A percentile compares a stretch with the other conserved stretches of the same genome.
Evolutionary conservation across 2,797 vertebrate species (phyloP).

Genomic region (Protosalanx chinensis): DNA sequence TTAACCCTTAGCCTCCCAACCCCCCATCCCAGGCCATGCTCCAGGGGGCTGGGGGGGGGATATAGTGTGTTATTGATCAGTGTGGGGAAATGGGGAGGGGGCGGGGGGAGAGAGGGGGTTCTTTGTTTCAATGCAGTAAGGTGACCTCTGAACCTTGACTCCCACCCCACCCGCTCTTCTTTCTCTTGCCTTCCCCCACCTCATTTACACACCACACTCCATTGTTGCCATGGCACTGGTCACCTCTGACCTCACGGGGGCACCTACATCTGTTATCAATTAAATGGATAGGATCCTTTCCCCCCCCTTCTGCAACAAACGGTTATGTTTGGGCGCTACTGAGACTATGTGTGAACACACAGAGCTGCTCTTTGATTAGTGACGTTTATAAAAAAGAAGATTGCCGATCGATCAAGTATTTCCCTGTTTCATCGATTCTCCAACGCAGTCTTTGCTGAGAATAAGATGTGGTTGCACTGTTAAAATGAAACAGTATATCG

Average conservation of each 20-base stretch:
- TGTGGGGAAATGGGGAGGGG: slow-evolving; percentile 35
- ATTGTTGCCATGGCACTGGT: slow-evolving; percentile 65
- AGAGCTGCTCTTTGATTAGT: slow-evolving; percentile 13
- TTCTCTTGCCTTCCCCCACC: slow-evolving; percentile 37
- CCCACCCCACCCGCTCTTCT: slow-evolving; percentile 43
- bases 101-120: slow-evolving; percentile 46
- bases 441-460: no score
- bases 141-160: slow-evolving; percentile 68
- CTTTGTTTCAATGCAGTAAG: slow-evolving; percentile 68
- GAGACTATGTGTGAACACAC: slow-evolving; percentile 37
- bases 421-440: no score
- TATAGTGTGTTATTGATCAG: slow-evolving; percentile 58
- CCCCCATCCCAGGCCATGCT: slow-evolving; percentile 20
- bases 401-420: neutral
- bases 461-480: no score
- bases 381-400: neutral
- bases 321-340: slow-evolving; percentile 20
- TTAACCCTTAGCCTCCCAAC: slow-evolving; percentile 16
- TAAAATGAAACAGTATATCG: neutral
- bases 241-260: slow-evolving; percentile 71
- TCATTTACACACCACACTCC: slow-evolving; percentile 61
- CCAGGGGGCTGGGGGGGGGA: slow-evolving; percentile 27
- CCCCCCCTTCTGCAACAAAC: slow-evolving; percentile 28
- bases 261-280: slow-evolving; percentile 81
- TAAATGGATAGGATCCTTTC: slow-evolving; percentile 66